Conservation (phyloP, 2,113 vertebrate genomes). For the Scolopax mira region DNA sequence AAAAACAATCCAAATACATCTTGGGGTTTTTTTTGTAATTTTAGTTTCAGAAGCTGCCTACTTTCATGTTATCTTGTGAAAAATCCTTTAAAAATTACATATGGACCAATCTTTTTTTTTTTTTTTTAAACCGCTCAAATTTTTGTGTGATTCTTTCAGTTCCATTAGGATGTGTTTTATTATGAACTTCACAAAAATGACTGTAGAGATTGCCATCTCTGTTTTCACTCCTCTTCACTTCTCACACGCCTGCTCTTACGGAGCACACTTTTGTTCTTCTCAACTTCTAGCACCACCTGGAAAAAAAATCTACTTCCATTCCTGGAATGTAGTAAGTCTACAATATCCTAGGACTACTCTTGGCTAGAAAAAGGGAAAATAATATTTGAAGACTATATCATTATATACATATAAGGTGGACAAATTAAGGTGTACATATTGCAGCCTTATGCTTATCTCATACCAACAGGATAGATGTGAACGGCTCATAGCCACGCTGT, state of each 20-base stretch:
- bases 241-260: not conserved
- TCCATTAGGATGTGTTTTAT: not conserved
- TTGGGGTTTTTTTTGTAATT: not conserved
- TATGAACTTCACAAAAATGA: not conserved
- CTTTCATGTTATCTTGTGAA: not conserved
- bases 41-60: not conserved
- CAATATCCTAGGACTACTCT: not conserved
- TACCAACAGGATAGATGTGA: not conserved
- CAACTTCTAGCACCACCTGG: not conserved
- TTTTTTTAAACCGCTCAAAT: not conserved
- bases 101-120: not conserved
- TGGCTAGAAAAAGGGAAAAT: not conserved
- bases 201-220: not conserved
- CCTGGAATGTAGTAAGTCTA: not conserved
- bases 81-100: not conserved
- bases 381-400: not conserved
- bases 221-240: not conserved
- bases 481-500: rapidly evolving
- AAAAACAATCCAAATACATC: not conserved
- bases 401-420: not conserved
- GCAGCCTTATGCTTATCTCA: not conserved
- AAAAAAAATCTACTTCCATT: not conserved
- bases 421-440: not conserved
- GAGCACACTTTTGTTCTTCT: not conserved
- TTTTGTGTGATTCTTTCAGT: not conserved